These are phyloP conservation scores for Ambastaia sidthimunki DNA, from an alignment of 2,797 vertebrate genomes.

Conservation along the genomic window DNA sequence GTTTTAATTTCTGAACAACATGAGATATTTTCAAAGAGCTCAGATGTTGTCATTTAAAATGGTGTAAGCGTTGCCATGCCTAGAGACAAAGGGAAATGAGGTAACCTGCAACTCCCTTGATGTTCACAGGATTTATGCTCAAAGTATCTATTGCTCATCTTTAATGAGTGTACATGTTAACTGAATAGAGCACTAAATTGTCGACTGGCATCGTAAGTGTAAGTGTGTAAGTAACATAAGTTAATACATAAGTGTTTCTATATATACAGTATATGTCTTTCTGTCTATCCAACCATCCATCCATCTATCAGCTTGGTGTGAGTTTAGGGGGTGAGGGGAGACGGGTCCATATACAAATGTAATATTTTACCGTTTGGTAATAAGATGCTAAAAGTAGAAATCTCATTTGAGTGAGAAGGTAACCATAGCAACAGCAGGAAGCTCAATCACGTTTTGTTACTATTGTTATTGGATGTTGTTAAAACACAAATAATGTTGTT, in stretches of 20 bases:
- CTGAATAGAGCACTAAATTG: neutral
- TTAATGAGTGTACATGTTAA: neutral
- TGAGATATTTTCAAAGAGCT: slow-evolving; percentile 3
- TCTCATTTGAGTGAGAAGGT: neutral
- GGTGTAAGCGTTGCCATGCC: neutral
- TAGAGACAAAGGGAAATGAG: neutral
- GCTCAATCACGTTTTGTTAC: neutral
- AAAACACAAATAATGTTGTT: neutral
- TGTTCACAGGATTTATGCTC: neutral
- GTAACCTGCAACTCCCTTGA: neutral
- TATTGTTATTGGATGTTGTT: neutral
- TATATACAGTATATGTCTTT: no score
- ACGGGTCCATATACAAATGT: no score
- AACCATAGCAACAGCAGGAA: neutral
- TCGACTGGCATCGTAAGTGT: neutral
- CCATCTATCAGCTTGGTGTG: neutral
- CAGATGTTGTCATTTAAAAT: slow-evolving; percentile 3
- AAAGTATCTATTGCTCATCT: neutral
- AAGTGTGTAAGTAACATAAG: no score
- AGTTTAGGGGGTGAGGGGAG: neutral
- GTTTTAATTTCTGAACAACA: slow-evolving; percentile 12
- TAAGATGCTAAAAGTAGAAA: neutral
- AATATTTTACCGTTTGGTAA: neutral
- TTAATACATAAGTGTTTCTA: neutral
- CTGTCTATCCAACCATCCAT: neutral